A percentile compares a stretch with the other conserved stretches of the same genome.
Conservation (phyloP, 2,113 vertebrate genomes). For the Nesogale talazaci region DNA sequence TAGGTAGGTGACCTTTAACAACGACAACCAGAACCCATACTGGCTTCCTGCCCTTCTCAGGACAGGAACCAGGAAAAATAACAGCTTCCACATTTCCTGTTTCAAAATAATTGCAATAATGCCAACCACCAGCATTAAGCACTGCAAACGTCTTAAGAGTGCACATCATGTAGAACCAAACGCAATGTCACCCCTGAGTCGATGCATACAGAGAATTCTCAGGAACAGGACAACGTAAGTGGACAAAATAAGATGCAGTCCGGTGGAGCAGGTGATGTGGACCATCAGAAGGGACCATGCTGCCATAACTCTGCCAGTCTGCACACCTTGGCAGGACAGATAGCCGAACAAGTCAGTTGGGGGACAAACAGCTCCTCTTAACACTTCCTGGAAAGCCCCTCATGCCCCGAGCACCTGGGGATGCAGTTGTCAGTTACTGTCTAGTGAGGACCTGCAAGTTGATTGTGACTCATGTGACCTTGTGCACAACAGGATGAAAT, state of each 20-base stretch:
- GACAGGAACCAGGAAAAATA: conserved; percentile 57
- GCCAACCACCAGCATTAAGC: not conserved
- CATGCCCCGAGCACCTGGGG: not conserved
- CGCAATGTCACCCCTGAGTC: not conserved
- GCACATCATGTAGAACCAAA: not conserved
- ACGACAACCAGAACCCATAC: not conserved
- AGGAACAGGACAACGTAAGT: no score
- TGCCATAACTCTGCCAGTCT: accelerated
- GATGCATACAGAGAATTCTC: not conserved
- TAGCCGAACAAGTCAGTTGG: not conserved
- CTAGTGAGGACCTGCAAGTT: not conserved
- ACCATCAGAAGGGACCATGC: not conserved
- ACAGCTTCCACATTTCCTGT: conserved; percentile 54
- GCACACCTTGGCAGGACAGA: not conserved
- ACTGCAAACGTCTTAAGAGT: not conserved
- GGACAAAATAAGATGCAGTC: not conserved
- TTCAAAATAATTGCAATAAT: conserved; percentile 38
- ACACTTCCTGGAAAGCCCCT: not conserved
- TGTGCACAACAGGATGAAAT: not conserved
- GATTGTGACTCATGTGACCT: not conserved
- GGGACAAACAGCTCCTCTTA: not conserved
- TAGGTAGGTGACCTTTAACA: conserved; percentile 43
- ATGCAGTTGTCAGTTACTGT: not conserved
- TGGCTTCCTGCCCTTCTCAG: conserved; percentile 1
- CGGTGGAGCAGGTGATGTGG: accelerated